Percentiles rank a stretch among this genome's conserved stretches.
These are phyloP conservation scores for Archips crataeganus DNA, from an alignment of 2,888 invertebrate genomes.

Conservation along the genomic window DNA sequence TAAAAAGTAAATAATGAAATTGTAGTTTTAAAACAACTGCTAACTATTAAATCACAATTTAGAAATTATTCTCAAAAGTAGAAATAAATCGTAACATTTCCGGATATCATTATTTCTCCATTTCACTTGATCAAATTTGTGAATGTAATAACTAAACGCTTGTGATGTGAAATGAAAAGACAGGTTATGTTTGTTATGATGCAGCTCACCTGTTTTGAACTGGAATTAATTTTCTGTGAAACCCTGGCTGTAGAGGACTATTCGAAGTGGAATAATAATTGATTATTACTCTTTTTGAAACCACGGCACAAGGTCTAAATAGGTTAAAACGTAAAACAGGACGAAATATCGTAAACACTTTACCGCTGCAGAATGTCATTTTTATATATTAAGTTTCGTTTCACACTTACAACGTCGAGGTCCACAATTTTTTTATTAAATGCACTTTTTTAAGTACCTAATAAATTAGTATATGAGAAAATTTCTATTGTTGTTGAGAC, in stretches of 20 bases:
- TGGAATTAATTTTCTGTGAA: neutral
- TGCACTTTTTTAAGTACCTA: no score
- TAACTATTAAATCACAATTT: no score
- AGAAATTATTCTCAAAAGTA: no score
- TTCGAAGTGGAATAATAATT: slow-evolving; percentile 5
- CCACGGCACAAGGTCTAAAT: slow-evolving; percentile 50
- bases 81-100: no score
- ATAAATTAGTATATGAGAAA: no score
- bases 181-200: slow-evolving; percentile 1
- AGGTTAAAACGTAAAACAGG: slow-evolving; percentile 53
- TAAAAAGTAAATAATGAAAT: no score
- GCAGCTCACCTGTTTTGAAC: slow-evolving; percentile 19
- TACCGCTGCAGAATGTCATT: slow-evolving; percentile 61
- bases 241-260: slow-evolving; percentile 3
- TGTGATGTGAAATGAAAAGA: slow-evolving; percentile 3
- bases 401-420: neutral
- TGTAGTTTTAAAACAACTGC: no score
- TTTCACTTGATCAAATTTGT: no score
- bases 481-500: no score
- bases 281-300: slow-evolving; percentile 9
- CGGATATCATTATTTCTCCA: no score
- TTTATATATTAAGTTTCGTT: slow-evolving; percentile 43
- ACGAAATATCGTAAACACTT: slow-evolving; percentile 61
- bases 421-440: no score
- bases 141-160: no score